A percentile compares a stretch with the other conserved stretches of the same genome.
These are phyloP conservation scores for Pteria penguin DNA, from an alignment of 2,888 invertebrate genomes.

Conservation along the genomic window DNA sequence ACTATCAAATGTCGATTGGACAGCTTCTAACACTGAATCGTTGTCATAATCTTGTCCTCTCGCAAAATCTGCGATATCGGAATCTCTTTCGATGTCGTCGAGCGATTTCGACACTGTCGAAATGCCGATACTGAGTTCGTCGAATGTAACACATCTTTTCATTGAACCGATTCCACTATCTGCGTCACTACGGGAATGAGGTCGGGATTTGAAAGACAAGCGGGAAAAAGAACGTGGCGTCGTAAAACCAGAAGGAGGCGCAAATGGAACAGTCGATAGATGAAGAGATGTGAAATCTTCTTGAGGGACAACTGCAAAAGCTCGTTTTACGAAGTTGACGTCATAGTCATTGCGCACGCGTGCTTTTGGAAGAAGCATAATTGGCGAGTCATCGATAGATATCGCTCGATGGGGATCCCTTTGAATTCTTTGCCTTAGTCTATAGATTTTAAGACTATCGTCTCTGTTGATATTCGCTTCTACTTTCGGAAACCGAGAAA, in stretches of 20 bases:
- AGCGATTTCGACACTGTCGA: conserved; percentile 37
- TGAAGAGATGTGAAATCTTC: conserved; percentile 25
- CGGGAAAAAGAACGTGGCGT: conserved; percentile 12
- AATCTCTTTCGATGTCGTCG: conserved; percentile 36
- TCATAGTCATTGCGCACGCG: conserved; percentile 32
- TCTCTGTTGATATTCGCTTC: conserved; percentile 22
- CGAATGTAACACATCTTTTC: conserved; percentile 45
- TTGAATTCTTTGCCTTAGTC: conserved; percentile 11
- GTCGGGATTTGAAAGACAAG: conserved; percentile 29
- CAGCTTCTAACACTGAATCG: background rate
- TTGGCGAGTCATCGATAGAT: conserved; percentile 38
- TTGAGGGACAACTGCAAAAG: conserved; percentile 25
- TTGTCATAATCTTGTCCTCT: background rate
- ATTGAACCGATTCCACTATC: conserved; percentile 41
- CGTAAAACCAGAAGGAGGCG: background rate
- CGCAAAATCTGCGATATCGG: conserved; percentile 3
- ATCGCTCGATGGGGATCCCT: conserved; percentile 27
- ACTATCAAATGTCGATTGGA: background rate
- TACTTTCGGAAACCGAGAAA: conserved; percentile 29
- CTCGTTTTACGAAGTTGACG: conserved; percentile 6
- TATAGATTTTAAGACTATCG: conserved; percentile 22
- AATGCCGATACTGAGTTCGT: conserved; percentile 39
- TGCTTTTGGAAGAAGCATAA: conserved; percentile 43
- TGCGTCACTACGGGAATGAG: conserved; percentile 23
- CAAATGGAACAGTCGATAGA: conserved; percentile 27